A percentile compares a stretch with the other conserved stretches of the same genome.
Evolutionary conservation across 2,797 vertebrate genomes (phyloP).

Genomic region (Pyrrhura leucotis): DNA sequence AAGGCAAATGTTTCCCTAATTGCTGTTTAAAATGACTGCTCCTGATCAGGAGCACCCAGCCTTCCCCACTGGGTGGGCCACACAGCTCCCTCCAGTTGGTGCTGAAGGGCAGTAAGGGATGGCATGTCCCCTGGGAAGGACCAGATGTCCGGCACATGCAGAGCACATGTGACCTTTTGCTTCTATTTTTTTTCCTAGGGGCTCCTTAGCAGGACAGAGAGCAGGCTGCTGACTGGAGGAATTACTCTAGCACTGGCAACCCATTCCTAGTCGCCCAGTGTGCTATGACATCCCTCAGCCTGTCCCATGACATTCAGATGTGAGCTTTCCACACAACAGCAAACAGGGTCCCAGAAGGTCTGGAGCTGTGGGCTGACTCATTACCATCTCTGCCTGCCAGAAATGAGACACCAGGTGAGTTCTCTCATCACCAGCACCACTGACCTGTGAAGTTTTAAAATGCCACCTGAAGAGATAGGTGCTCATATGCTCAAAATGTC

Average conservation of each 20-base stretch:
- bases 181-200: background rate
- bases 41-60: background rate
- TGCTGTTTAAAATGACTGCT: background rate
- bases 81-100: background rate
- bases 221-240: background rate
- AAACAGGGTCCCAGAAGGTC: background rate
- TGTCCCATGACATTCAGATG: background rate
- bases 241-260: background rate
- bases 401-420: fast-evolving
- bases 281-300: fast-evolving
- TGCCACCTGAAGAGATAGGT: background rate
- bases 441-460: background rate
- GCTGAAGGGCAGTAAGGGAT: fast-evolving
- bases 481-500: background rate
- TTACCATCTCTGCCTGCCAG: background rate
- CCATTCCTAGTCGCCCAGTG: background rate
- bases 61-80: background rate
- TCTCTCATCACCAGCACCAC: background rate
- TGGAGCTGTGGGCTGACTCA: background rate
- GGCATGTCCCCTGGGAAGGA: background rate
- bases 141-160: background rate
- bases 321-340: background rate
- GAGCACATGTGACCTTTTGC: background rate
- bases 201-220: background rate
- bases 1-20: background rate